Evolutionary conservation across 2,888 invertebrate genomes (phyloP), one percentile per base, ranked within the genome.

Genomic region (Norana najaformis): DNA sequence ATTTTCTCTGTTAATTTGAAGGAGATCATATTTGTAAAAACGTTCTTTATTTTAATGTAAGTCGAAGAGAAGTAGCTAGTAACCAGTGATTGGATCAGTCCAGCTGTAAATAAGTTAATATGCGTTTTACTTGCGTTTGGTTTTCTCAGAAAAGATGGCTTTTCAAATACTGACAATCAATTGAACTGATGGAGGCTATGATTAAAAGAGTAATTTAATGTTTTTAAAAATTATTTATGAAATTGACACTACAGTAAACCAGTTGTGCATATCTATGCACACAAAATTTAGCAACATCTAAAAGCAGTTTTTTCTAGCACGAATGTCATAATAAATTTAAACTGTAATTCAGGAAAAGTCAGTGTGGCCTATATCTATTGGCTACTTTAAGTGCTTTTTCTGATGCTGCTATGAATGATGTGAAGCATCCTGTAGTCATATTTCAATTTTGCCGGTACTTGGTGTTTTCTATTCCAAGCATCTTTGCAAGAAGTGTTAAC

Each of bases 371-470:
- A n/a, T n/a, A n/a, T n/a, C n/a, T n/a, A n/a, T n/a, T n/a, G n/a
- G n/a, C n/a, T n/a, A 5, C 69, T 69, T 69, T 69, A n/a, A 30
- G 8, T 69, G 69, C 69, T n/a, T 69, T 4, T 69, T 69, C 53
- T 23, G 53, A 30, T 53, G 53, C 53, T 23, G n/a, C n/a, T 69
- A 69, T 69, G n/a, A 69, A 69, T 69, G 69, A 69, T 30, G 18
- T n/a, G 30, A 69, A 69, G 69, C 1, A n/a, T 69, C n/a, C 69
- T 8, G 69, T 69, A 47, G 47, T 23, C n/a, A n/a, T n/a, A 69
- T 69, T 30, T 69, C 69, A 69, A 69, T 69, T 69, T 69, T 69
- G 69, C 69, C 69, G n/a, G 69, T n/a, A 69, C n/a, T 69, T 69
- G 69, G n/a, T 69, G 69, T n/a, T 69, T 69, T 30, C 69, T 69